Conservation (phyloP, 2,113 vertebrate genomes). For the Grammomys dolichurus region DNA sequence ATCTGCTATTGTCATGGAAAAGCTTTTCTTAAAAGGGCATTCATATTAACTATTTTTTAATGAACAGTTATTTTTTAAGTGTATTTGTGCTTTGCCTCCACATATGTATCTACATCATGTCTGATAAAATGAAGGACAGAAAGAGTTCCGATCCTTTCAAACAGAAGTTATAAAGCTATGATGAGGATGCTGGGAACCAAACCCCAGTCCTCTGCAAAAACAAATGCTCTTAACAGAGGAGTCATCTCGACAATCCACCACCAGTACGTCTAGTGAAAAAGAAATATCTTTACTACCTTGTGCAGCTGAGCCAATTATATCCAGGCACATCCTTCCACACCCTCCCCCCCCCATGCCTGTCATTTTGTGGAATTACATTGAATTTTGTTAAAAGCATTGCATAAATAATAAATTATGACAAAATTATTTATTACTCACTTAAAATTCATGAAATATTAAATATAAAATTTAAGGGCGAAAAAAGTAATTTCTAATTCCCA, state of each 20-base stretch:
- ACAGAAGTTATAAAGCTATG: no score
- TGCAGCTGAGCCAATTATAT: conserved; percentile 66
- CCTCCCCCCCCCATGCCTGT: not conserved
- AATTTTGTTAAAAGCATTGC: conserved; percentile 69
- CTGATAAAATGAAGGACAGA: not conserved
- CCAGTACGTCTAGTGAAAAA: conserved; percentile 64
- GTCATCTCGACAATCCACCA: not conserved
- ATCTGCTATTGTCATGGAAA: conserved; percentile 25
- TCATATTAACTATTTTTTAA: no score
- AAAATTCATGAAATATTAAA: conserved; percentile 73
- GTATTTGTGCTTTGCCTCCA: not conserved
- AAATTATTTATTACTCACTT: conserved; percentile 78
- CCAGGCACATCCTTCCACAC: conserved; percentile 7
- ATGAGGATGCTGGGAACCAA: not conserved
- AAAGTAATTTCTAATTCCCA: conserved; percentile 62
- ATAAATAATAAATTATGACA: conserved; percentile 78
- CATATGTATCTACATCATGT: not conserved
- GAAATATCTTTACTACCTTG: conserved; percentile 16
- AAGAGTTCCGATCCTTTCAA: not conserved
- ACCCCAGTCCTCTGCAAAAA: not conserved
- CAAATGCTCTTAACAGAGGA: not conserved
- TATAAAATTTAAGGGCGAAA: conserved; percentile 57
- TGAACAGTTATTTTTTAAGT: not conserved
- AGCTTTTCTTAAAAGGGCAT: conserved; percentile 57
- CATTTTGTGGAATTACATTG: conserved; percentile 71